Evolutionary conservation across 2,797 vertebrate species (phyloP), one percentile per base, ranked within the genome.

Genomic region (Melanotaenia trifasciata): DNA sequence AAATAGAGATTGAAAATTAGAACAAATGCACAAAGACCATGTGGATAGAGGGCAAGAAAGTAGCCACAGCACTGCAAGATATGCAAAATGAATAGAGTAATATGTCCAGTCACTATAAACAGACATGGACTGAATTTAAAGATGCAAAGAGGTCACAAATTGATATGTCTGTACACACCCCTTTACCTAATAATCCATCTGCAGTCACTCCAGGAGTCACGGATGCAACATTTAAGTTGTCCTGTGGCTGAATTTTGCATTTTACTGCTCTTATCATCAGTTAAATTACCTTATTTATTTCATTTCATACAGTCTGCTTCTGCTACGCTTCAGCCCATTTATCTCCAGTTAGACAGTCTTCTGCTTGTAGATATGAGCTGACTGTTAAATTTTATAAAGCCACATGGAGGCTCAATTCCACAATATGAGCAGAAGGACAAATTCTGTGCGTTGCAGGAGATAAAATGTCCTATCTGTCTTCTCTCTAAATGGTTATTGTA

Each of bases 401-500:
- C 3, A 3, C 53, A 67, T 0, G 18, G 35, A 78, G 40, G 22
- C 32, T 72, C 35, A 11, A 36, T 64, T 40, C 47, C n/a, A 54
- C 66, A 71, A 67, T 47, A 77, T 63, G 78, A 58, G 43, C 45
- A 20, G 40, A 53, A 54, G 56, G 64, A 81, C 58, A 73, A 69
- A 79, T 58, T 70, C 68, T 72, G 32, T 71, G 43, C 6, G 58
- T 56, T 51, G 57, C 11, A n/a, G 26, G 22, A 73, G 70, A 84
- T 78, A 70, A 80, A 76, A 70, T 5, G 3, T 76, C 54, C 63
- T 35, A 73, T 87, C 81, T 67, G 47, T 69, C 71, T 64, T 5
- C 30, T 69, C 79, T 74, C 12, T 56, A 59, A 76, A 67, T 81
- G 58, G 64, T 90, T 74, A 76, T 81, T 83, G 75, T 67, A 50